Evolutionary conservation across 2,113 vertebrate genomes (phyloP).

Genomic region (Poicephalus gulielmi): DNA sequence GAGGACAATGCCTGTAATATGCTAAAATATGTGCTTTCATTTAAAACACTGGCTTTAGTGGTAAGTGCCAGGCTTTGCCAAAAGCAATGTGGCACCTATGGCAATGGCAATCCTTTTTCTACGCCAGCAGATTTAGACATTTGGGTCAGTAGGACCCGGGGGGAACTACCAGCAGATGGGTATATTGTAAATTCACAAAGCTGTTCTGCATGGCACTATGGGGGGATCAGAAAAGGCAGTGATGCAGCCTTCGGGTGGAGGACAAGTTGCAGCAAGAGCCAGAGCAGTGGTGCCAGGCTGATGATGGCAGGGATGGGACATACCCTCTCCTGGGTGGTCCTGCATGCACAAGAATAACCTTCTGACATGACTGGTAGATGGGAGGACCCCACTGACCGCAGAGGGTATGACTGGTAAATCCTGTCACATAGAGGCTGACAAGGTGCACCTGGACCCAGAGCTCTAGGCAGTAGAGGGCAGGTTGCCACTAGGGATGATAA

Average conservation of each 20-base stretch:
- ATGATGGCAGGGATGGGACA: background rate
- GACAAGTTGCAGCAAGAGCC: background rate
- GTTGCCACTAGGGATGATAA: accelerated
- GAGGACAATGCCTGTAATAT: background rate
- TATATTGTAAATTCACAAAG: background rate
- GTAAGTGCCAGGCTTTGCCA: background rate
- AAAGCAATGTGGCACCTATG: background rate
- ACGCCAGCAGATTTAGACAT: background rate
- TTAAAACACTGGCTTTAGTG: background rate
- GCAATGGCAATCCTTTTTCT: background rate
- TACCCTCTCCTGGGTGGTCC: background rate
- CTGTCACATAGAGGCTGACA: background rate
- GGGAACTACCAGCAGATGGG: background rate
- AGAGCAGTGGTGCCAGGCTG: background rate
- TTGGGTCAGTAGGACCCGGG: background rate
- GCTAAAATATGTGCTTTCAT: background rate
- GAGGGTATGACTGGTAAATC: background rate
- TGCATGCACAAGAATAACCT: background rate
- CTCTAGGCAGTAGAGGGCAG: too few species aligned
- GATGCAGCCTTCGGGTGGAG: background rate
- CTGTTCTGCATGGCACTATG: background rate
- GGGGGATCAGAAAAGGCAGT: background rate
- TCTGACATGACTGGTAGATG: background rate
- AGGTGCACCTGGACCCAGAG: accelerated
- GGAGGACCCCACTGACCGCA: background rate